These are phyloP conservation scores for Fragum sueziense DNA, from an alignment of 2,888 invertebrate species.

Conservation along the genomic window DNA sequence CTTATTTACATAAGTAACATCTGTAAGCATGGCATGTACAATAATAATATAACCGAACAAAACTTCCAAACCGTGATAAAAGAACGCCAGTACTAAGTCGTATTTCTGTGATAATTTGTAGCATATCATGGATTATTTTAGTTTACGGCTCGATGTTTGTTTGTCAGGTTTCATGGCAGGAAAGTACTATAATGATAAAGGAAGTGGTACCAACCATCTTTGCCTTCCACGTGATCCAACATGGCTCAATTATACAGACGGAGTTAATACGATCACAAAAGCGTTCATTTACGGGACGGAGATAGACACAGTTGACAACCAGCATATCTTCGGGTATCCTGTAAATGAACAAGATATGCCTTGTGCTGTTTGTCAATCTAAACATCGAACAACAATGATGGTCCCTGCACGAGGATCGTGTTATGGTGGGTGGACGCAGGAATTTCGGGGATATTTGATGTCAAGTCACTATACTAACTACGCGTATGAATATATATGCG, in stretches of 20 bases:
- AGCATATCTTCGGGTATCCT: neutral
- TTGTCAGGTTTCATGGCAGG: conserved; percentile 50
- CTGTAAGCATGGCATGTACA: too few relatives aligned
- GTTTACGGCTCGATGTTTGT: too few relatives aligned
- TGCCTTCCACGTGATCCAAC: conserved; percentile 43
- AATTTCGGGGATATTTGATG: neutral
- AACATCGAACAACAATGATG: neutral
- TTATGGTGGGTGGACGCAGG: neutral
- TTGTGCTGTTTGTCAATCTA: conserved; percentile 37
- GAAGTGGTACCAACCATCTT: conserved; percentile 22
- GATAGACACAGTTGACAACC: neutral
- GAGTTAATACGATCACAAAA: neutral
- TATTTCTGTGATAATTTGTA: too few relatives aligned
- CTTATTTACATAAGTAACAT: too few relatives aligned
- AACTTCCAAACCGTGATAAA: too few relatives aligned
- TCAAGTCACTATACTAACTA: neutral
- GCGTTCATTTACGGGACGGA: neutral
- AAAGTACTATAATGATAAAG: conserved; percentile 18
- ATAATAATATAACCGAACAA: too few relatives aligned
- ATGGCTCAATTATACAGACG: conserved; percentile 33
- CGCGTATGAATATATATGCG: conserved; percentile 49
- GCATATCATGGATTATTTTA: too few relatives aligned
- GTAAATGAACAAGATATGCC: conserved; percentile 34
- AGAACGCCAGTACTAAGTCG: too few relatives aligned
- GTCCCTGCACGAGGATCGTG: neutral